These are phyloP conservation scores for Ctena decussata DNA, from an alignment of 2,888 invertebrate genomes.

Conservation along the genomic window DNA sequence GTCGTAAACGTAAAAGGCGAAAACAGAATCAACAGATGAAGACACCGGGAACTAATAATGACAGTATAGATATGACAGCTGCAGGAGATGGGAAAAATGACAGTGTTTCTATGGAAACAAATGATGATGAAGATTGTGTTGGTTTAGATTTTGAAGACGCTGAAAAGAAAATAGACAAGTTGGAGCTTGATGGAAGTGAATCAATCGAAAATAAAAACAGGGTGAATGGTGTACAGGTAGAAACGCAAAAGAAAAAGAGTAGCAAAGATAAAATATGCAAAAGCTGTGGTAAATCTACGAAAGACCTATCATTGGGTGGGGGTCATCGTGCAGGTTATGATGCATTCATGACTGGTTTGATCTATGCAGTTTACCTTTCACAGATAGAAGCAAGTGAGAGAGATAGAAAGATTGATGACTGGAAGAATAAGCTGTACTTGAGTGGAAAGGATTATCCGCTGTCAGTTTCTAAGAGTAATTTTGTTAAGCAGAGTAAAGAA, in stretches of 20 bases:
- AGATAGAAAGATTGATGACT: constrained; percentile 70
- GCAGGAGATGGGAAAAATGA: background rate
- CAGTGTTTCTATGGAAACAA: background rate
- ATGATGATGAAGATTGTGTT: background rate
- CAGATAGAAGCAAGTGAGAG: constrained; percentile 42
- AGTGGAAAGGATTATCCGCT: constrained; percentile 87
- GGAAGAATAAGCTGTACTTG: constrained; percentile 85
- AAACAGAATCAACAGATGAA: constrained; percentile 39
- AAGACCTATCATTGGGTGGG: constrained; percentile 61
- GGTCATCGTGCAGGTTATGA: constrained; percentile 87
- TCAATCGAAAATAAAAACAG: background rate
- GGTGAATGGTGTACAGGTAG: background rate
- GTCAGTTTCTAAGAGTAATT: constrained; percentile 83
- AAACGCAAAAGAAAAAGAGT: background rate
- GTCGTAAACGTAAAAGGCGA: constrained; percentile 72
- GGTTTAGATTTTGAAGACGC: background rate
- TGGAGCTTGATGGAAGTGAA: background rate
- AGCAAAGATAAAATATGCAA: background rate
- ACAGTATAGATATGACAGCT: background rate
- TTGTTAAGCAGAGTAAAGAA: constrained; percentile 83
- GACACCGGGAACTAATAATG: background rate
- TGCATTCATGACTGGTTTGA: constrained; percentile 87
- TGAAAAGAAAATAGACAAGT: background rate
- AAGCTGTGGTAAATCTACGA: background rate
- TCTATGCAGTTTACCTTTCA: constrained; percentile 82